Percentiles rank a stretch among this genome's conserved stretches.
phyloP scores from a whole-genome alignment of 2,797 vertebrate genomes.

The Protonibea diacanthus region DNA sequence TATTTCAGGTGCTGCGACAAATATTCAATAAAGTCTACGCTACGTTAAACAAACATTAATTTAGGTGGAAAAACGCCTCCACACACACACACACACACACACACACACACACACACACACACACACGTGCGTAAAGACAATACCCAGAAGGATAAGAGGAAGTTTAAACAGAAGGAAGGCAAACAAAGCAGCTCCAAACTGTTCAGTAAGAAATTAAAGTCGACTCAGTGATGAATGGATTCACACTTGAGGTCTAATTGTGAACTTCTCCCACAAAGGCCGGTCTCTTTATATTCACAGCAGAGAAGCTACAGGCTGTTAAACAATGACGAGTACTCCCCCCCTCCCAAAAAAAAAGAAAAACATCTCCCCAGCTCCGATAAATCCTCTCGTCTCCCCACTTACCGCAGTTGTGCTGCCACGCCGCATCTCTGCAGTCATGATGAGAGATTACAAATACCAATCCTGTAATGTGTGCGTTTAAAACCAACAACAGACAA shows the following conservation, averaged over 20 bases:
- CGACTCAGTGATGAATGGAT: conserved; percentile 33
- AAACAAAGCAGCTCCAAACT: neutral
- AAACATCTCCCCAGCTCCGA: neutral
- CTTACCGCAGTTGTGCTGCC: conserved; percentile 77
- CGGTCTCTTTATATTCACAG: neutral
- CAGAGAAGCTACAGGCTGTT: conserved; percentile 37
- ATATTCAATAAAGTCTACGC: neutral
- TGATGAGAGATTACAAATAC: neutral
- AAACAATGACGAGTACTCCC: conserved; percentile 55
- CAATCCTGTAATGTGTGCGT: neutral
- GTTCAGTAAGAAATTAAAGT: neutral
- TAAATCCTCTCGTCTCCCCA: neutral
- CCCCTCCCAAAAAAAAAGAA: neutral
- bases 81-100: neutral
- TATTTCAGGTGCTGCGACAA: conserved; percentile 52
- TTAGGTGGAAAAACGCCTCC: neutral
- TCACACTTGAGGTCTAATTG: neutral
- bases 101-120: no score
- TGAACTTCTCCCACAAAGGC: neutral
- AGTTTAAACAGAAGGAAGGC: conserved; percentile 40
- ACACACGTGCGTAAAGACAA: conserved; percentile 37
- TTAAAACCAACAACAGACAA: no score
- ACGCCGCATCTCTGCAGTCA: conserved; percentile 77
- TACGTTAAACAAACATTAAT: conserved; percentile 13
- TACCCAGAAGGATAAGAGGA: conserved; percentile 43